A percentile compares a stretch with the other conserved stretches of the same genome.
phyloP scores from a whole-genome alignment of 2,888 invertebrate genomes.

The Carabus problematicus region DNA sequence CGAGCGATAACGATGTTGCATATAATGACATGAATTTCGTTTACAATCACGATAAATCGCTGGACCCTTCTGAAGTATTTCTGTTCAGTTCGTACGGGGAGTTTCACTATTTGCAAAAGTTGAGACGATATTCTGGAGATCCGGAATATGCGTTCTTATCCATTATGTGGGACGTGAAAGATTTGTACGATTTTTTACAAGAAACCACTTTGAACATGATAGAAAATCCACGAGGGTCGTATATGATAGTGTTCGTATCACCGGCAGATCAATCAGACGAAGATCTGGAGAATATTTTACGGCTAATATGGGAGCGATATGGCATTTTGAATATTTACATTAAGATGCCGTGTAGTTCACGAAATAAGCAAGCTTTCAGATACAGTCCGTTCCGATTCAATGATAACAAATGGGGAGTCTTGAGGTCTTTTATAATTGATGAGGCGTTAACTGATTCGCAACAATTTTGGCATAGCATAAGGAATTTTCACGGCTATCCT shows the following conservation, averaged over 20 bases:
- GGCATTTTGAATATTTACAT: conserved; percentile 25
- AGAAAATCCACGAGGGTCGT: conserved; percentile 26
- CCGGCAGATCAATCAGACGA: neutral
- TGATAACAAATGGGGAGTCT: conserved; percentile 21
- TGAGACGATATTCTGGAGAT: conserved; percentile 19
- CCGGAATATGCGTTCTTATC: conserved; percentile 16
- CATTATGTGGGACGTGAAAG: conserved; percentile 19
- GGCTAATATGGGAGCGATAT: conserved; percentile 22
- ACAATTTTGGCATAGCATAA: conserved; percentile 14
- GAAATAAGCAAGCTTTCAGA: neutral
- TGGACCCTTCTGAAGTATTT: neutral
- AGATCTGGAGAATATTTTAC: neutral
- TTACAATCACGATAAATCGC: neutral
- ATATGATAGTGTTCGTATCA: conserved; percentile 26
- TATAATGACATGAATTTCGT: neutral
- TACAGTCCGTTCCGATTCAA: conserved; percentile 23
- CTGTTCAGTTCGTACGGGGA: neutral
- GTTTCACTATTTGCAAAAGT: conserved; percentile 10
- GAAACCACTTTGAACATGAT: neutral
- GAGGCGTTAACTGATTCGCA: conserved; percentile 1
- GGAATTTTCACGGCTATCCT: conserved; percentile 54
- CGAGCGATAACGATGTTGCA: neutral
- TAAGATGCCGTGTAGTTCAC: conserved; percentile 14
- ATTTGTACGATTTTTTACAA: conserved; percentile 19
- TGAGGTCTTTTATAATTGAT: conserved; percentile 15